These are phyloP conservation scores for Arge pagana DNA, from an alignment of 2,888 invertebrate species.

Conservation along the genomic window DNA sequence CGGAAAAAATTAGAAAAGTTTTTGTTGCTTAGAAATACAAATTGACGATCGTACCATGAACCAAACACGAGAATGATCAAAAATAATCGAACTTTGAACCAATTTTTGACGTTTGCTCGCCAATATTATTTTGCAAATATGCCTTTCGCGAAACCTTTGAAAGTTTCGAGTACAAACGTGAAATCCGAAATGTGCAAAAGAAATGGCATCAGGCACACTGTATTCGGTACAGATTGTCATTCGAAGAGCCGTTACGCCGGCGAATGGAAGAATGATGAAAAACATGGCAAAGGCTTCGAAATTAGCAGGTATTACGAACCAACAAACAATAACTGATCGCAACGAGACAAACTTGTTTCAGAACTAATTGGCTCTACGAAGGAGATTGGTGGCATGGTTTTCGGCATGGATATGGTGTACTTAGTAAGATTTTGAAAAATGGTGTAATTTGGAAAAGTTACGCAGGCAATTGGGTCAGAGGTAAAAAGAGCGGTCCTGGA, in stretches of 20 bases:
- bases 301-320: constrained; percentile 36
- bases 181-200: constrained; percentile 47
- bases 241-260: constrained; percentile 61
- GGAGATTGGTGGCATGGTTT: constrained; percentile 65
- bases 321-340: neutral
- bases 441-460: constrained; percentile 50
- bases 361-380: constrained; percentile 61
- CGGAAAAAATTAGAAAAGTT: too few relatives aligned
- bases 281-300: constrained; percentile 51
- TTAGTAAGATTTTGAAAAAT: constrained; percentile 41
- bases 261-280: constrained; percentile 64
- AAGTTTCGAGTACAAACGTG: constrained; percentile 48
- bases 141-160: constrained; percentile 59
- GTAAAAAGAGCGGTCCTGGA: constrained; percentile 65
- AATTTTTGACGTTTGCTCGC: too few relatives aligned
- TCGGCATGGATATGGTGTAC: constrained; percentile 66
- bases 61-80: too few relatives aligned
- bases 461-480: constrained; percentile 66
- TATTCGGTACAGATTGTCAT: constrained; percentile 59
- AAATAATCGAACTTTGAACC: too few relatives aligned
- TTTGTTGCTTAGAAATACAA: too few relatives aligned
- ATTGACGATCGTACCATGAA: too few relatives aligned
- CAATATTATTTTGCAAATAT: too few relatives aligned
- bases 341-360: constrained; percentile 14
- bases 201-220: constrained; percentile 64